A percentile compares a stretch with the other conserved stretches of the same genome.
Conservation (phyloP, 2,888 invertebrate genomes). For the Andricus quercusramuli region DNA sequence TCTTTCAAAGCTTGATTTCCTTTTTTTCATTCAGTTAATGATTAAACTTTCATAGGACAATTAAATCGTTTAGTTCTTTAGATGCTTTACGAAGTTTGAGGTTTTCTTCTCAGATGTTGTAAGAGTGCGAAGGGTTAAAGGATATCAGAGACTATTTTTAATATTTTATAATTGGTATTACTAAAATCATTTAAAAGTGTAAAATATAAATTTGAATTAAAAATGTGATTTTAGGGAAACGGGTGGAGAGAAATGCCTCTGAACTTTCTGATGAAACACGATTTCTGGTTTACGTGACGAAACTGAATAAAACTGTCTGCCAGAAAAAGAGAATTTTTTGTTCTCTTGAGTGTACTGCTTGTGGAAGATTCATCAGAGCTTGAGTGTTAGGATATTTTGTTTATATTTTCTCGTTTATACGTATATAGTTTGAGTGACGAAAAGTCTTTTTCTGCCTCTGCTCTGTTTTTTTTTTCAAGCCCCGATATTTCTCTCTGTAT, state of each 20-base stretch:
- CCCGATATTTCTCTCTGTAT: conserved; percentile 3
- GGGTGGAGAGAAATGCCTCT: conserved; percentile 4
- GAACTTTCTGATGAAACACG: neutral
- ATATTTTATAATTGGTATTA: neutral
- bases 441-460: neutral
- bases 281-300: neutral
- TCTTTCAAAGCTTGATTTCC: neutral
- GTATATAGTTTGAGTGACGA: neutral
- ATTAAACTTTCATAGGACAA: neutral
- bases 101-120: neutral
- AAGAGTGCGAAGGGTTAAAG: neutral
- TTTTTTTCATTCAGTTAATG: neutral
- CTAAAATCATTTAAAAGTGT: neutral
- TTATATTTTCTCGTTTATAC: neutral
- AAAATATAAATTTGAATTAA: neutral
- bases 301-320: neutral
- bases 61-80: neutral
- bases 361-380: neutral
- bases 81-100: neutral
- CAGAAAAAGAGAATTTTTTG: neutral
- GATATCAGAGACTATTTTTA: neutral
- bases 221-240: conserved; percentile 28
- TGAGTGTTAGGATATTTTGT: neutral
- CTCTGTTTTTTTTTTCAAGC: neutral
- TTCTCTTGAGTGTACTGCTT: neutral